Evolutionary conservation across 2,888 invertebrate genomes (phyloP).

Genomic region (Drosophila neotestacea): DNA sequence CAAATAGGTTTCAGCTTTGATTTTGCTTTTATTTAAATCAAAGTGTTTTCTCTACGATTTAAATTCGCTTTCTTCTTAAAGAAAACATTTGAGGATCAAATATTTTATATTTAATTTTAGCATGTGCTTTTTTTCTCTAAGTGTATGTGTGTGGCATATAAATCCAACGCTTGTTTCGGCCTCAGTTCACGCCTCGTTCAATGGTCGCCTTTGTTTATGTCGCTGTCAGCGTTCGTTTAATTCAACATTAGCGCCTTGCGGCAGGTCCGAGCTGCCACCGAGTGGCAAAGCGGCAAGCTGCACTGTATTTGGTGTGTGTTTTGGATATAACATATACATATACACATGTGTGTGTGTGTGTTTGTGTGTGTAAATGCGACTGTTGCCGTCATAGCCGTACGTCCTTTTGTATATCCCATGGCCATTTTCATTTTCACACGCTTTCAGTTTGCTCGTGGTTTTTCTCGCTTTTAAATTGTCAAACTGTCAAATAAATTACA

Average conservation of each 20-base stretch:
- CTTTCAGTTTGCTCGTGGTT: conserved; percentile 40
- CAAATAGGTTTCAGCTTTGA: too few species aligned
- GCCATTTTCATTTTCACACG: conserved; percentile 64
- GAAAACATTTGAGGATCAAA: too few species aligned
- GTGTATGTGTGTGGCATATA: conserved; percentile 38
- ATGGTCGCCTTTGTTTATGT: conserved; percentile 68
- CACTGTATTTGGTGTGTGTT: conserved; percentile 26
- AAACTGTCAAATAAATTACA: conserved; percentile 79
- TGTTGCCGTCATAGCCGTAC: conserved; percentile 50
- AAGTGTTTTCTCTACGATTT: too few species aligned
- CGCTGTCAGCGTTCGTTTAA: conserved; percentile 79
- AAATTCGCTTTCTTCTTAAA: too few species aligned
- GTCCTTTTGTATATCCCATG: conserved; percentile 60
- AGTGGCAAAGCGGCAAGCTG: not conserved
- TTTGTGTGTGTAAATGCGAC: conserved; percentile 34
- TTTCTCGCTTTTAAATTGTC: conserved; percentile 66
- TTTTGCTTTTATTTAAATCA: too few species aligned
- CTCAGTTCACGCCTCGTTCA: conserved; percentile 30
- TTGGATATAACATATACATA: conserved; percentile 9
- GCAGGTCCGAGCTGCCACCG: conserved; percentile 54
- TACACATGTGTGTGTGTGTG: not conserved
- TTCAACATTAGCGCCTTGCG: conserved; percentile 80
- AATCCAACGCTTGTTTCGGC: conserved; percentile 52
- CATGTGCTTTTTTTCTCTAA: not conserved
- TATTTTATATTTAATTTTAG: too few species aligned